Evolutionary conservation across 1,140 invertebrate species (phyloP), one percentile per base, ranked within the genome.

Genomic region (Drosophila sp.): DNA sequence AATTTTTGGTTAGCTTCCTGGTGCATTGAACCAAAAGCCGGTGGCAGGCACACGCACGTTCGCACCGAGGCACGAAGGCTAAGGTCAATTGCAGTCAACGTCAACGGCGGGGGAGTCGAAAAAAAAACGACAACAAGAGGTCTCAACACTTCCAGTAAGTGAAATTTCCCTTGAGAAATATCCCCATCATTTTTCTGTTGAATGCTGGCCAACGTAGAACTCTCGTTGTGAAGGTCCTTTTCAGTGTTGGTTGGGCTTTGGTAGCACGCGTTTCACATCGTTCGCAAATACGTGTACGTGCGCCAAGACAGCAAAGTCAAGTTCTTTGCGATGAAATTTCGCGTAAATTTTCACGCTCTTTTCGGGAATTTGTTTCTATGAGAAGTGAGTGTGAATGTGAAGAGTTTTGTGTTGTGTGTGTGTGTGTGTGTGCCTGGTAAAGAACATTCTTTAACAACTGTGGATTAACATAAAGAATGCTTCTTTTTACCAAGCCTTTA

Each of bases 401-500:
- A 3, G 35, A 11, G 35, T 10, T 8, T 8, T 38, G 10, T 38
- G 35, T 3, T 38, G 35, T 3, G 8, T 38, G 10, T n/a, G 1
- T 38, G 8, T 11, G 38, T 25, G 25, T 70, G 30, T 41, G 23
- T 44, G 69, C 54, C 47, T 66, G 60, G 30, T 50, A 50, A 76
- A 64, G 55, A 72, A 67, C 80, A 84, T 89, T 84, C 71, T 78
- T 89, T 89, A 70, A 38, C 80, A 79, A 78, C 84, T 79, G 71
- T 84, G 84, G 84, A 89, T 89, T 85, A 85, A 69, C 73, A 66
- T 85, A 77, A 84, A 80, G 77, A 75, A 78, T 80, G 74, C 63
- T 54, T 65, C 27, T 17, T 33, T 60, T 29, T 38, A 32, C 56
- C 47, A 55, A 30, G 30, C 17, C 17, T 17, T 17, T 17, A 17